These are phyloP conservation scores for Mantis religiosa DNA, from an alignment of 2,888 invertebrate genomes.

Conservation along the genomic window DNA sequence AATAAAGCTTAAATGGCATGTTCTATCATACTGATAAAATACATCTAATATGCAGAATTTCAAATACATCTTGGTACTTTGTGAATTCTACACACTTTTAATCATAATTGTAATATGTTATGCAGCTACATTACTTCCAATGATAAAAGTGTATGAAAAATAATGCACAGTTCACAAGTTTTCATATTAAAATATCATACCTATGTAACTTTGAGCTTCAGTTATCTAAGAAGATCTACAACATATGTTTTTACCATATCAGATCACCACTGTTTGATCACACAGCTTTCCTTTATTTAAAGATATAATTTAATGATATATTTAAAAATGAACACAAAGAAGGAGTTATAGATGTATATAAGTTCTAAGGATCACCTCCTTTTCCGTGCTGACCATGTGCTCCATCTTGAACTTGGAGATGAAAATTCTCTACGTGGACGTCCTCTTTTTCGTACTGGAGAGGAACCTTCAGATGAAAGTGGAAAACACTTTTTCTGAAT, in stretches of 20 bases:
- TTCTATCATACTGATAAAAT: neutral
- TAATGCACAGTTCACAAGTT: neutral
- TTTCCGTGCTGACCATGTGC: constrained; percentile 14
- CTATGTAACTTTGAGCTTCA: neutral
- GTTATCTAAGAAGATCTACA: neutral
- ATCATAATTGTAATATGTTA: neutral
- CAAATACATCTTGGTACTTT: neutral
- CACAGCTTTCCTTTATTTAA: neutral
- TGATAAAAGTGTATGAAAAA: neutral
- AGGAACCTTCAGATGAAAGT: neutral
- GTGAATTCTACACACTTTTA: neutral
- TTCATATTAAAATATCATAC: neutral
- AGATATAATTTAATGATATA: constrained; percentile 17
- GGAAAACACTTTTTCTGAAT: neutral
- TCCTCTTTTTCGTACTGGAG: neutral
- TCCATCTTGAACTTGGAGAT: constrained; percentile 2
- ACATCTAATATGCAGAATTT: neutral
- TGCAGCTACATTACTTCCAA: neutral
- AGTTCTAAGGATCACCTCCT: constrained; percentile 13
- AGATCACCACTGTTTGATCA: neutral
- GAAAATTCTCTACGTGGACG: neutral
- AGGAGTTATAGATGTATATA: neutral
- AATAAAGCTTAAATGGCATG: no score
- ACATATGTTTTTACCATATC: neutral
- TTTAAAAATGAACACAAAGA: constrained; percentile 16